phyloP scores from a whole-genome alignment of 2,797 vertebrate species.

The Hyperoplus immaculatus region DNA sequence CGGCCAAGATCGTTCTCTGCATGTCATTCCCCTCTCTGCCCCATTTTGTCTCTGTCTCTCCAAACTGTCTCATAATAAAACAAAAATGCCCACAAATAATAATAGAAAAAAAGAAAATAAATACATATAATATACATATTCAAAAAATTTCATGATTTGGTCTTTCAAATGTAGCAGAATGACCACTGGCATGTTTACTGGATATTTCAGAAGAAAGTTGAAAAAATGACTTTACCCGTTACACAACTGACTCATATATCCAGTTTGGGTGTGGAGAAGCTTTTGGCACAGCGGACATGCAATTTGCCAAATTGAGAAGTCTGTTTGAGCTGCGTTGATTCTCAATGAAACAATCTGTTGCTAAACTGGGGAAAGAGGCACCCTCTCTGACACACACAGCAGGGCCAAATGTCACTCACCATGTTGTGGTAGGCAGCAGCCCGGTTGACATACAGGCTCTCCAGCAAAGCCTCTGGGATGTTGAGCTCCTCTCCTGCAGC shows the following conservation, averaged over 20 bases:
- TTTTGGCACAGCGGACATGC: background rate
- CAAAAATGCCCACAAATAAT: too few species aligned
- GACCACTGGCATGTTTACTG: background rate
- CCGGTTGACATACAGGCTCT: constrained; percentile 92
- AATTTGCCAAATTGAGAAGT: background rate
- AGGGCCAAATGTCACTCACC: constrained; percentile 82
- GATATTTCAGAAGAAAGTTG: background rate
- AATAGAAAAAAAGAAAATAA: too few species aligned
- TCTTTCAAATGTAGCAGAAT: background rate
- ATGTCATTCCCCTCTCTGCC: too few species aligned
- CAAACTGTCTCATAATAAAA: too few species aligned
- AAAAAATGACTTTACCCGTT: background rate
- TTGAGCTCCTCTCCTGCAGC: constrained; percentile 87
- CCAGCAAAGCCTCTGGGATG: constrained; percentile 88
- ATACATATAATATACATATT: background rate
- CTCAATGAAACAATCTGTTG: background rate
- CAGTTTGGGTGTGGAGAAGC: constrained; percentile 4
- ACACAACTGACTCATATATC: background rate
- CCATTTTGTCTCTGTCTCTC: too few species aligned
- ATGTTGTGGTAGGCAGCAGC: constrained; percentile 91
- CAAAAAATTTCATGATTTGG: background rate
- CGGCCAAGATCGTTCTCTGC: too few species aligned
- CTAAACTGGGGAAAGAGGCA: background rate
- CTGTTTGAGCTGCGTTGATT: background rate
- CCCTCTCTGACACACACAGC: background rate